Base-by-base conservation (phyloP, 92 coral and sea anemone species). In the Palythoa grandiflora region DNA sequence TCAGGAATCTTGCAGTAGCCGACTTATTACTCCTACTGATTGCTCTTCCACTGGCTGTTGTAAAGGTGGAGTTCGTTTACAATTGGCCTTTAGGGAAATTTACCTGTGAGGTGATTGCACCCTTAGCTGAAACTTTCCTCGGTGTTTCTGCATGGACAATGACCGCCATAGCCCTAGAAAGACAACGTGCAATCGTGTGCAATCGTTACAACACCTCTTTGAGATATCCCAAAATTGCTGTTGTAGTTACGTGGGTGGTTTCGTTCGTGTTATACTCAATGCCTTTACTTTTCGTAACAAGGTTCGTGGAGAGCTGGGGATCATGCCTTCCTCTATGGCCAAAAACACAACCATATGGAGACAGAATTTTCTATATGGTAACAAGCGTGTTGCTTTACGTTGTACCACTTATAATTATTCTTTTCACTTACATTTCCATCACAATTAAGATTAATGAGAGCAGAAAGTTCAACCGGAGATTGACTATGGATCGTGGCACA, bases 91-190 rank as follows among this genome's bases (percentile, higher is more conserved):
- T 77, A 1, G 81, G 81, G 19, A 77, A 77, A 19, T 36, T 77
- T 9, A 36, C 36, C 38, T 77, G 81, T 20, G 81, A 77, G 14
- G 68, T 77, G 47, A 35, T 77, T n/a, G 7, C 52, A 2, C 81
- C 81, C 3, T 4, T 77, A 11, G 5, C 81, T 1, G 81, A 77
- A 3, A 53, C 81, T 2, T 77, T 52, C 16, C 20, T 51, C 1
- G 48, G 81, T 53, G 81, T 77, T 10, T 77, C 81, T 15, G 81
- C 81, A 20, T 77, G 81, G 81, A 77, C 81, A 35, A 77, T 77
- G 63, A 52, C 81, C 2, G 47, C 54, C 8, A 77, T 77, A 5
- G 81, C 68, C 13, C 20, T 77, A 19, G 81, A 53, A 28, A 20
- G 81, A 51, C 81, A 77, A 2, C 81, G 81, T 13, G 81, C 81